Evolutionary conservation across 2,888 invertebrate genomes (phyloP), one percentile per base, ranked within the genome.

Genomic region (Agriopis marginaria): DNA sequence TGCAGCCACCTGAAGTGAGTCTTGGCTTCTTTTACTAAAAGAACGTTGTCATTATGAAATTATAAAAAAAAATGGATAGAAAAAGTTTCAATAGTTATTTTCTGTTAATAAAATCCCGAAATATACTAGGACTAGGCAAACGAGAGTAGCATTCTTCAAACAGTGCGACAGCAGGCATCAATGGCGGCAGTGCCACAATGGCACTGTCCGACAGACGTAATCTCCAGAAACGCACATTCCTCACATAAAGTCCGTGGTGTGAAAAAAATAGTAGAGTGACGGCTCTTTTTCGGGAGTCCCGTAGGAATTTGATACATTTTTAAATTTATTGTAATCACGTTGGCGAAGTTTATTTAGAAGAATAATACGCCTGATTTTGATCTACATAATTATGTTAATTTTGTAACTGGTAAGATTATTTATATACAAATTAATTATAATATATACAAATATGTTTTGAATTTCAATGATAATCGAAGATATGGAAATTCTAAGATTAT

Each of bases 201-300:
- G 71, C 68, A 76, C 80, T 76, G 79, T 80, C 81, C 78, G 72
- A 70, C 75, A 73, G 72, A 64, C 77, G 78, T 92, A 92, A 93
- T 92, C 92, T 89, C 86, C 84, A 62, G 75, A 82, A 88, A 89
- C 83, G 79, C 79, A 85, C 91, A 93, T 93, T 92, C 92, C 92
- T 92, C 92, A 93, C 92, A 92, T 82, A 89, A 23, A 84, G 82
- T 75, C 78, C 72, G 73, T 79, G 78, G 81, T 81, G 82, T 83
- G 79, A 86, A 87, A 87, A 89, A 89, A 87, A 86, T 83, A 64
- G 66, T 74, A 45, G 64, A 68, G 72, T 68, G 75, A 74, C 75
- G 75, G 69, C 68, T 66, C 61, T 66, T n/a, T 32, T 40, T 17
- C 32, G 32, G 17, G 75, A 82, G 85, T 86, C 86, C 86, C 70